Base-by-base conservation (phyloP, 1,140 invertebrate species). In the Drosophila orosa region DNA sequence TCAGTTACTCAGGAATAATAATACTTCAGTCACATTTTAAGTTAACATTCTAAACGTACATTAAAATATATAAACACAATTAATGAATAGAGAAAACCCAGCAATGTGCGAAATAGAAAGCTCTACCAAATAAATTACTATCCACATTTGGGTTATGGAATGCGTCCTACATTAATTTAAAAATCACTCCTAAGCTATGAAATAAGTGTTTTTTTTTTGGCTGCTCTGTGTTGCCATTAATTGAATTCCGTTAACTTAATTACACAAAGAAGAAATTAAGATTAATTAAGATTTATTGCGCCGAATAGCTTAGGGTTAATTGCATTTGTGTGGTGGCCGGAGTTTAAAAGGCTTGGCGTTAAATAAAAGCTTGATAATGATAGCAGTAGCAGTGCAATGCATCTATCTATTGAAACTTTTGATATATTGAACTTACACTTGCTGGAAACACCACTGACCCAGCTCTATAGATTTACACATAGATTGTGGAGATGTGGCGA, bases 181-280 rank as follows among this genome's bases (percentile, higher is more conserved):
- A 68, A 68, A 68, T 68, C 65, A 68, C 65, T 54, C 61, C 35
- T 9, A 42, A 25, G 37, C 65, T 54, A 54, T 15, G 44, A 52
- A 35, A 52, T 50, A 44, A 52, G 65, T 44, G 33, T 27, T 62
- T 50, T 45, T 45, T 61, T 67, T 68, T 54, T 29, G 35, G 45
- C 13, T 50, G 45, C 61, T 66, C 17, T 35, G 65, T 52, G 45
- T 15, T 44, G 60, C 27, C 33, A 54, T 68, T 68, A 68, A 68
- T 68, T 68, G 65, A 68, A 68, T 68, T 68, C 61, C 65, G 61
- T 68, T 68, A 68, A 68, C 65, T 68, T 68, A 68, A 68, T 66
- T 68, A 40, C 35, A 68, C 45, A 66, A 44, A 68, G 65, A 66
- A 65, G 65, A 66, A 68, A 68, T 68, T 68, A 68, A 68, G 65